These are phyloP conservation scores for Euzophera pinguis DNA, from an alignment of 2,888 invertebrate genomes.

Conservation along the genomic window DNA sequence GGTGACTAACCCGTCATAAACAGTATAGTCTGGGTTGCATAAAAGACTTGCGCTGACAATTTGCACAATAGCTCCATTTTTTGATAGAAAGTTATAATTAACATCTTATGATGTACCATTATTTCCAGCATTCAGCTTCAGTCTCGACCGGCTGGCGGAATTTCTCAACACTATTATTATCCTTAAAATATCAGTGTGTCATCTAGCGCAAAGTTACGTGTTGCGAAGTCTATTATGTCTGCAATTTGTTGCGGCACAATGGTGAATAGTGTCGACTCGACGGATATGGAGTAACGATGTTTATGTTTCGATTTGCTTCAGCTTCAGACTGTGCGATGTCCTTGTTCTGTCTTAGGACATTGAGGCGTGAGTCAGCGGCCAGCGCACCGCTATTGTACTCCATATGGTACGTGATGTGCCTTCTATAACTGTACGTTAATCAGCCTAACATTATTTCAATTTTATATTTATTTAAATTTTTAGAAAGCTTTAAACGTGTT, in stretches of 20 bases:
- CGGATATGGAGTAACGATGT: conserved; percentile 76
- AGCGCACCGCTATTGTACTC: conserved; percentile 53
- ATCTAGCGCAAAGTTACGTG: conserved; percentile 54
- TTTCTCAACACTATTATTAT: conserved; percentile 50
- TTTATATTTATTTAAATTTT: neutral
- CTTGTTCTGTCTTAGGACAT: conserved; percentile 62
- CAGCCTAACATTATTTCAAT: neutral
- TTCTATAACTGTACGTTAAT: conserved; percentile 24
- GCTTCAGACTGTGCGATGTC: conserved; percentile 51
- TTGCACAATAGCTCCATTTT: too few relatives aligned
- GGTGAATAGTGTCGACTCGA: conserved; percentile 64
- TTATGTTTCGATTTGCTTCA: conserved; percentile 68
- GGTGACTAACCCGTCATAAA: too few relatives aligned
- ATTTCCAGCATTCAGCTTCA: conserved; percentile 9
- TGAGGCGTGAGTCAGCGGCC: conserved; percentile 54
- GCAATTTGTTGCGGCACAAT: conserved; percentile 74
- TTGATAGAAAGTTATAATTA: neutral
- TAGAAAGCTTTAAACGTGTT: neutral
- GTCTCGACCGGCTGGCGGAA: conserved; percentile 24
- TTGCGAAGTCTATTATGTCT: conserved; percentile 70
- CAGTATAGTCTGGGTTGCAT: too few relatives aligned
- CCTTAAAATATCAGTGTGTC: conserved; percentile 63
- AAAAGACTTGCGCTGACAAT: too few relatives aligned
- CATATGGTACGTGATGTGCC: conserved; percentile 49
- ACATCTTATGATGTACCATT: conserved; percentile 9